Conservation (phyloP, 2,113 vertebrate species). For the Paracanthobrama guichenoti region DNA sequence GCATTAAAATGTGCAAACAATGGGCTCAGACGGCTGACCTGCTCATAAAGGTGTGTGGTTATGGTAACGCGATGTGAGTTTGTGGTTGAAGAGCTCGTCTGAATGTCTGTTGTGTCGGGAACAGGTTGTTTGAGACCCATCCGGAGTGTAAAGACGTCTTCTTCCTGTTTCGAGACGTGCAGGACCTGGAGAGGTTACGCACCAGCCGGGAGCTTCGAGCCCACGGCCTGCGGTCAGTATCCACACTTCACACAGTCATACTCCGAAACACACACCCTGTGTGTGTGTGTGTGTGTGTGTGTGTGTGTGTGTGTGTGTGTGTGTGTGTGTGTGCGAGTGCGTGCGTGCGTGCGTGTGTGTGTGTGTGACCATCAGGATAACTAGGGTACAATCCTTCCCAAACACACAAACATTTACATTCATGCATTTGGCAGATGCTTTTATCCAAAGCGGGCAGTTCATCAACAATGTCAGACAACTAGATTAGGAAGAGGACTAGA, state of each 20-base stretch:
- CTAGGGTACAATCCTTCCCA: not conserved
- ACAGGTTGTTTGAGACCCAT: slow-evolving; percentile 83
- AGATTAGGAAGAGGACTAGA: no score
- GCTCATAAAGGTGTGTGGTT: no score
- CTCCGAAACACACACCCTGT: not conserved
- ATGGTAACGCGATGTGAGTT: not conserved
- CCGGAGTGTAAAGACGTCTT: slow-evolving; percentile 82
- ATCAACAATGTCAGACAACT: no score
- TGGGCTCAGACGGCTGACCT: no score
- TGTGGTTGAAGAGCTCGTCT: not conserved
- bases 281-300: no score
- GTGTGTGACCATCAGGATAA: not conserved
- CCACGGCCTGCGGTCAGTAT: slow-evolving; percentile 76
- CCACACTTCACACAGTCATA: not conserved
- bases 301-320: no score
- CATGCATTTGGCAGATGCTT: no score
- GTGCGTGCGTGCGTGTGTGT: not conserved
- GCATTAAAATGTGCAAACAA: no score
- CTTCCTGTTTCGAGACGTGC: slow-evolving; percentile 80
- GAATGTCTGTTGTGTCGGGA: slow-evolving; percentile 53
- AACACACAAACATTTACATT: no score
- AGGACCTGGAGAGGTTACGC: slow-evolving; percentile 76
- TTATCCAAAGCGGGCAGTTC: no score
- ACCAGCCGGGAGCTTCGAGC: slow-evolving; percentile 76
- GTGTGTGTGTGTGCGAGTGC: no score